Base-by-base conservation (phyloP, 2,888 invertebrate species). In the Agrypnus murinus region DNA sequence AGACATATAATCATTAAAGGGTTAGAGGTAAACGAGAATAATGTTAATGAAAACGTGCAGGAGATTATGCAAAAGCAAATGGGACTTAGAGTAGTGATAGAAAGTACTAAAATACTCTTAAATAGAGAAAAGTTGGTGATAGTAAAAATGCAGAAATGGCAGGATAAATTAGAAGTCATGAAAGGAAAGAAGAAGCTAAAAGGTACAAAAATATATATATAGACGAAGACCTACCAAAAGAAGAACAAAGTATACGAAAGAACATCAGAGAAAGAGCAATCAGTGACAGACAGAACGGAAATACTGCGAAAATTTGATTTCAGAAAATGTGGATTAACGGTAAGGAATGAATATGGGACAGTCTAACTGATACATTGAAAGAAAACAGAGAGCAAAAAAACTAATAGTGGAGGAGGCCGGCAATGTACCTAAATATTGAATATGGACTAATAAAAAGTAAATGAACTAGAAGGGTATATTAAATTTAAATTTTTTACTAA, bases 191-290 rank as follows among this genome's bases (percentile, higher is more conserved):
- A n/a, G n/a, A n/a, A n/a, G n/a, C n/a, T n/a, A n/a, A n/a, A n/a
- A n/a, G n/a, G n/a, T n/a, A 6, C 32, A 53, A 19, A 4, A 53
- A 14, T 25, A 53, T 53, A 1, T 59, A 59, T 38, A 43, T 59
- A 19, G 59, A 59, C 59, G 43, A 59, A 38, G 43, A 59, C 43
- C 59, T 59, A 59, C 17, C 40, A 17, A 59, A 59, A 59, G 40
- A 40, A 40, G 59, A 59, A 43, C 59, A 59, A 59, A 59, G 40
- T 40, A 59, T 43, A 59, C 43, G 43, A n/a, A 38, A 34, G 4
- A 59, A 40, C 40, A 59, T 59, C 17, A 17, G 31, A 59, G 57
- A 57, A 34, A 57, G 57, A 34, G 36, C 57, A 57, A 34, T 34
- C 14, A 46, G 2, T 3, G 46, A 46, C 25, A 53, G 25, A 53